phyloP scores from a whole-genome alignment of 2,888 invertebrate genomes.

The Caenorhabditis virilis region DNA sequence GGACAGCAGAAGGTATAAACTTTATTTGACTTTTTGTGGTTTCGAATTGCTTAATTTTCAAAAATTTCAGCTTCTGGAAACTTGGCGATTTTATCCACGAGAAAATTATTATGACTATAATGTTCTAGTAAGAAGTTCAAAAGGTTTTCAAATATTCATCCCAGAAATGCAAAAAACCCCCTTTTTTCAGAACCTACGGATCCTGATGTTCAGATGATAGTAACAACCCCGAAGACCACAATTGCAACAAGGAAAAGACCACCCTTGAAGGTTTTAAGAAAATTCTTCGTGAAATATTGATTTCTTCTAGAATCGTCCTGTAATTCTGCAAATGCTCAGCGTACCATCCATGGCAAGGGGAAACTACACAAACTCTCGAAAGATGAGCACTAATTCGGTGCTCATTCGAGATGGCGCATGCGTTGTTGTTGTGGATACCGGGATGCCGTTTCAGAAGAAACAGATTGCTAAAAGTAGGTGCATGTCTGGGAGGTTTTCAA shows the following conservation, averaged over 20 bases:
- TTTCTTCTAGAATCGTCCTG: slow-evolving; percentile 8
- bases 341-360: slow-evolving; percentile 23
- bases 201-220: slow-evolving; percentile 16
- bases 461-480: slow-evolving; percentile 37
- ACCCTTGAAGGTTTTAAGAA: slow-evolving; percentile 5
- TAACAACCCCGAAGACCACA: slow-evolving; percentile 22
- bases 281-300: neutral
- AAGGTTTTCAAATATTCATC: no score
- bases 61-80: slow-evolving; percentile 18
- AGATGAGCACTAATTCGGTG: slow-evolving; percentile 40
- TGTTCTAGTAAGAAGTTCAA: slow-evolving; percentile 22
- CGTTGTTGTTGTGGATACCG: slow-evolving; percentile 45
- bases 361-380: slow-evolving; percentile 36
- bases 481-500: no score
- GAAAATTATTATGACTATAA: slow-evolving; percentile 32
- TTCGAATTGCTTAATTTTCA: no score
- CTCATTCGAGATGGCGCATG: slow-evolving; percentile 40
- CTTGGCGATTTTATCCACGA: slow-evolving; percentile 32
- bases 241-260: slow-evolving; percentile 21
- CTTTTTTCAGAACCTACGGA: no score
- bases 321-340: slow-evolving; percentile 32
- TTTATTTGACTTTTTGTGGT: no score
- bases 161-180: no score
- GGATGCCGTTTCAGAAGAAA: slow-evolving; percentile 44
- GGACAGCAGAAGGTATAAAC: slow-evolving; percentile 32